phyloP scores from a whole-genome alignment of 2,888 invertebrate species.

The Argyresthia goedartella region DNA sequence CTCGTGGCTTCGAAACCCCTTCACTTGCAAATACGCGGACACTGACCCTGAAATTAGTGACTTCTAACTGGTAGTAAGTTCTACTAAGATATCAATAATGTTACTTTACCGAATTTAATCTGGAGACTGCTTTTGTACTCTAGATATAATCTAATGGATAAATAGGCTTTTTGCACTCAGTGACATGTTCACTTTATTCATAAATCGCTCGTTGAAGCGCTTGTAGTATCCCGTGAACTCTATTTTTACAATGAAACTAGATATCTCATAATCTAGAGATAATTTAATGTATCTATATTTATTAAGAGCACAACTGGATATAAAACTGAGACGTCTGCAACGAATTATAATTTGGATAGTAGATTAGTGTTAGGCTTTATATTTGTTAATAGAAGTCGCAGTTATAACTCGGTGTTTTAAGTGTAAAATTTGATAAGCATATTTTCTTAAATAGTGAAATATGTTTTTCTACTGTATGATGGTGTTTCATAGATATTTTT shows the following conservation, averaged over 20 bases:
- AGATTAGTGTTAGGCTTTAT: not conserved
- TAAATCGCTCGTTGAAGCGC: not conserved
- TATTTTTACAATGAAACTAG: constrained; percentile 2
- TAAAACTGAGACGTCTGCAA: constrained; percentile 29
- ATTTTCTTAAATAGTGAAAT: not conserved
- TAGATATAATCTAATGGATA: constrained; percentile 38
- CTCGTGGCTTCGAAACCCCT: constrained; percentile 82
- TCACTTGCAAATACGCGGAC: constrained; percentile 83
- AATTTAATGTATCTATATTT: not conserved
- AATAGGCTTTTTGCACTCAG: constrained; percentile 54
- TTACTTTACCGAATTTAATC: constrained; percentile 72
- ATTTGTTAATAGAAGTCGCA: not conserved
- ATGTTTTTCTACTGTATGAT: constrained; percentile 7
- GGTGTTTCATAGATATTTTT: constrained; percentile 1
- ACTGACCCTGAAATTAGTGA: constrained; percentile 78
- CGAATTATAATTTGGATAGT: constrained; percentile 13
- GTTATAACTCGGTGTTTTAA: not conserved
- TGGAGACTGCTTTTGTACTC: constrained; percentile 73
- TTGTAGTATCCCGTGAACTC: constrained; percentile 1
- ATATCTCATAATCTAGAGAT: too few species aligned
- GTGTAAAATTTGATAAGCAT: constrained; percentile 1
- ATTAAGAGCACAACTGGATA: constrained; percentile 22
- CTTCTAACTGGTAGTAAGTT: constrained; percentile 38
- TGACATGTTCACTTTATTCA: constrained; percentile 40
- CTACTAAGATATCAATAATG: constrained; percentile 45